Evolutionary conservation across 1,140 invertebrate species (phyloP), one percentile per base, ranked within the genome.

Genomic region (Drosophila navojoa): DNA sequence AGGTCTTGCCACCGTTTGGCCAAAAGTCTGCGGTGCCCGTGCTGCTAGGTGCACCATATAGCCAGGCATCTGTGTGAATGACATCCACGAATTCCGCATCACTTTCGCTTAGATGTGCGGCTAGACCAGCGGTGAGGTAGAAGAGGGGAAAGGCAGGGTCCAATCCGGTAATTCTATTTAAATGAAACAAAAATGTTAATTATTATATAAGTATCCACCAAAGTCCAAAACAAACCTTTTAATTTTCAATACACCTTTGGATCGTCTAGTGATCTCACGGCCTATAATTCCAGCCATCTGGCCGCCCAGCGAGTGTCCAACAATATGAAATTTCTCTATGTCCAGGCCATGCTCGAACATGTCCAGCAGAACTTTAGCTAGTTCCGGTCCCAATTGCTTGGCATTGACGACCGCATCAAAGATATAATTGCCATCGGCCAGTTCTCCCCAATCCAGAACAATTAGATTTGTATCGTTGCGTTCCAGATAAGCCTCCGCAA

Each of bases 271-370:
- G 4, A 94, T 69, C 61, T 92, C 92, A 25, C 91, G 91, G 0
- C 95, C 95, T 1, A 95, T 93, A 54, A 94, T 94, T 0, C 95
- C 96, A 3, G 95, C 94, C 29, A 96, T 93, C 63, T 97, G 96
- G 5, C 95, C 95, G 0, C 96, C 96, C 40, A 97, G 91, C 5
- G 96, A 96, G 87, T 96, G 96, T 0, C 95, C 96, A 38, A 97
- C 93, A 4, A 97, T 84, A 82, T 97, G 96, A n/a, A 95, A 92
- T 13, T 91, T 92, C 0, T 93, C 73, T 27, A 90, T 54, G 15
- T 93, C 77, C 25, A 93, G 53, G 3, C 92, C 93, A 13, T 77
- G 59, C 3, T 90, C 81, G 66, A 93, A 91, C 66, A 93, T 75
- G 47, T 84, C 38, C 1, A 91, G 54, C 1, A 93, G 70, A 0